Evolutionary conservation across 2,797 vertebrate species (phyloP).

Genomic region (Sebastes minor): DNA sequence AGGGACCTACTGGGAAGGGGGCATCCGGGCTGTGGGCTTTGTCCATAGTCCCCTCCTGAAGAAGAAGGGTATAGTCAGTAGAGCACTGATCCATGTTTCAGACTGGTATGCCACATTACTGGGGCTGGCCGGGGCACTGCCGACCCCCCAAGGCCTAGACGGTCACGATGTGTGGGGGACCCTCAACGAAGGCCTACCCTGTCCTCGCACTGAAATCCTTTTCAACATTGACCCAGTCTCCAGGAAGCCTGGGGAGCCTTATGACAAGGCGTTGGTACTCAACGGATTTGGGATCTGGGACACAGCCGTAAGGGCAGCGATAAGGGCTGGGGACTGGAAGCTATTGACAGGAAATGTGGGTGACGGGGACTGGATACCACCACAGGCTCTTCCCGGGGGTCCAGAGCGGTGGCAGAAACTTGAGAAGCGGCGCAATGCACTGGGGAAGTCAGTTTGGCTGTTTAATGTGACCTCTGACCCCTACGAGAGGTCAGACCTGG

Average conservation of each 20-base stretch:
- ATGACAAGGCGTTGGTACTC: slow-evolving; percentile 74
- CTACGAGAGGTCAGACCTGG: slow-evolving; percentile 90
- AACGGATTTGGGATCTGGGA: slow-evolving; percentile 95
- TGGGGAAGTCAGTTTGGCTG: slow-evolving; percentile 91
- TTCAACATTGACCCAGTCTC: slow-evolving; percentile 97
- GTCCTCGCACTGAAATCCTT: slow-evolving; percentile 91
- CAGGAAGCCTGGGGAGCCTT: slow-evolving; percentile 86
- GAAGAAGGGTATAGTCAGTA: slow-evolving; percentile 87
- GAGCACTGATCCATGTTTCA: slow-evolving; percentile 91
- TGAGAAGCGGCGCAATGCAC: slow-evolving; percentile 83
- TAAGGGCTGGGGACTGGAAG: slow-evolving; percentile 92
- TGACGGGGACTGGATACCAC: slow-evolving; percentile 92
- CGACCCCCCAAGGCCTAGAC: slow-evolving; percentile 82
- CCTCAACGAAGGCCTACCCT: slow-evolving; percentile 88
- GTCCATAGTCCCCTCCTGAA: slow-evolving; percentile 92
- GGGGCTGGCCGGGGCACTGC: slow-evolving; percentile 83
- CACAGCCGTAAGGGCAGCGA: slow-evolving; percentile 90
- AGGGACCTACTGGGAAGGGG: slow-evolving; percentile 96
- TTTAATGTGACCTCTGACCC: slow-evolving; percentile 92
- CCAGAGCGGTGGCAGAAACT: slow-evolving; percentile 87
- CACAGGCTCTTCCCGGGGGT: slow-evolving; percentile 84
- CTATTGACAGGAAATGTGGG: slow-evolving; percentile 92
- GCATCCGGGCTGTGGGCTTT: slow-evolving; percentile 91
- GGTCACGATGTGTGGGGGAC: slow-evolving; percentile 92
- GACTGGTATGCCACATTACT: slow-evolving; percentile 95